phyloP scores from a whole-genome alignment of 2,797 vertebrate genomes.

The Anableps anableps region DNA sequence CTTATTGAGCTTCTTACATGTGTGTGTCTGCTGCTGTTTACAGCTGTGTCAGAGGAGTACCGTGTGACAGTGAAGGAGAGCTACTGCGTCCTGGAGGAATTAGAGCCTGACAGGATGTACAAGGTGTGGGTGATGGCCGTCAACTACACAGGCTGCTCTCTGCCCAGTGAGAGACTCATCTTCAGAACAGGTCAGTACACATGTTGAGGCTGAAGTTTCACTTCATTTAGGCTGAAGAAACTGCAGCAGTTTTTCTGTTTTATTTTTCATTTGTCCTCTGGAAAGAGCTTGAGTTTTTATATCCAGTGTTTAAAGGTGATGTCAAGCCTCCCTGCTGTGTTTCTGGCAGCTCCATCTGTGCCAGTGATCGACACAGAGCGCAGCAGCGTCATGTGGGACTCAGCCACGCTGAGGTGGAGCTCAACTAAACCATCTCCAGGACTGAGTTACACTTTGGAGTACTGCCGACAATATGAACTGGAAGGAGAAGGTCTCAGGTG shows the following conservation, averaged over 20 bases:
- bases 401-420: constrained; percentile 87
- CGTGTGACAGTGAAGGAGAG: constrained; percentile 96
- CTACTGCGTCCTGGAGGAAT: constrained; percentile 93
- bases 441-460: constrained; percentile 91
- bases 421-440: constrained; percentile 58
- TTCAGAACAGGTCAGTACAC: constrained; percentile 91
- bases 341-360: constrained; percentile 86
- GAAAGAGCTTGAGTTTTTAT: not conserved
- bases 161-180: constrained; percentile 89
- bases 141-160: constrained; percentile 94
- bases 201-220: not conserved
- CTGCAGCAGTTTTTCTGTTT: not conserved
- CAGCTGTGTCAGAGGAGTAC: constrained; percentile 94
- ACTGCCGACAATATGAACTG: constrained; percentile 90
- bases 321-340: not conserved
- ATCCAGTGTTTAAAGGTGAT: not conserved
- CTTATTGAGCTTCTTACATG: not conserved
- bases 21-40: constrained; percentile 12
- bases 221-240: not conserved
- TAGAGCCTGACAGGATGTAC: constrained; percentile 92
- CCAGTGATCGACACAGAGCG: constrained; percentile 87
- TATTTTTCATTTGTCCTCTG: not conserved
- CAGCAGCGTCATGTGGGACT: constrained; percentile 91
- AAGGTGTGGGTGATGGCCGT: constrained; percentile 98
- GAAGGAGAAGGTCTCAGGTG: constrained; percentile 97